Base-by-base conservation (phyloP, 2,113 vertebrate genomes). In the Mohoua ochrocephala region DNA sequence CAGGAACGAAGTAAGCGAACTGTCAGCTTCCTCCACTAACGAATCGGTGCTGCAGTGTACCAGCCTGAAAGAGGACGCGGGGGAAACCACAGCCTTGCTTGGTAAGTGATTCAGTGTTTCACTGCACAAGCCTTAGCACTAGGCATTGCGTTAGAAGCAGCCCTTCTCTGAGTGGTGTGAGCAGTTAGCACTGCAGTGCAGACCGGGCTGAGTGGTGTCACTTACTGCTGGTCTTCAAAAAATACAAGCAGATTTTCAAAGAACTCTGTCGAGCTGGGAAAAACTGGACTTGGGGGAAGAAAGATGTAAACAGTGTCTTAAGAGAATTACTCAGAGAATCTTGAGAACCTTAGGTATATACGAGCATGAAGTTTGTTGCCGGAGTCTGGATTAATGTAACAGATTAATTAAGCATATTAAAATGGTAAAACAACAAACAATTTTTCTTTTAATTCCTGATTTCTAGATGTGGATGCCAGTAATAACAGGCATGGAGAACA, bases 11-110 rank as follows among this genome's bases (percentile, higher is more conserved):
- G 47, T 92, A 3, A 97, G 94, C 68, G 97, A 77, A 28, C 84
- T 97, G 21, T 97, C 96, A 3, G 96, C 93, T 13, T 94, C 97
- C 6, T 97, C 98, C 73, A 85, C 97, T 2, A 91, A 89, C 24
- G 97, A 97, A 13, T 94, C 96, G 17, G 79, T 78, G 20, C 39
- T 96, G 9, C 98, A 94, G 13, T 91, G 96, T 31, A 95, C 89
- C 63, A 87, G 91, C 50, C 94, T 97, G 54, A 98, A 98, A 87
- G 98, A 98, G 63, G 98, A 98, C 0, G 94, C 91, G 0, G 97
- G 97, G 50, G 98, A 98, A 96, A 97, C 92, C 60, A 97, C 96
- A 70, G 98, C 97, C 10, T 90, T 98, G 67, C 96, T 98, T 84
- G 98, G 98, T 98, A 68, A 92, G 98, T 83, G 45, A 56, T 24